Evolutionary conservation across 2,888 invertebrate genomes (phyloP).

Genomic region (Polyommatus icarus): DNA sequence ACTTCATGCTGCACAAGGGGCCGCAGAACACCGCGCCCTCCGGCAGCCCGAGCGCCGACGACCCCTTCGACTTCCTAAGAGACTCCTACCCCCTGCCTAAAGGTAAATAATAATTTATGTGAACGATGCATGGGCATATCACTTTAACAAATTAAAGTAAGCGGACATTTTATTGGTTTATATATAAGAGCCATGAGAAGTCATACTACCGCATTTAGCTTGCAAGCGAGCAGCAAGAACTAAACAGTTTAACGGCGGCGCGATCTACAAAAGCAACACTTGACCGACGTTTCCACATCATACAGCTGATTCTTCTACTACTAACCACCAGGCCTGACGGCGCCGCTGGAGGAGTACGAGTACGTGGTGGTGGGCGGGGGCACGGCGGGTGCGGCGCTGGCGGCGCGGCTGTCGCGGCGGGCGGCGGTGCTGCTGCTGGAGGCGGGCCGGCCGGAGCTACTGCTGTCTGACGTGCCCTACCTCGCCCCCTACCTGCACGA

Average conservation of each 20-base stretch:
- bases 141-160: too few relatives aligned
- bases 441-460: conserved; percentile 75
- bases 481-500: conserved; percentile 79
- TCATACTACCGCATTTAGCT: too few relatives aligned
- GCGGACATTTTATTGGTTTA: too few relatives aligned
- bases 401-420: conserved; percentile 82
- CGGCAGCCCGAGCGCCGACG: conserved; percentile 47
- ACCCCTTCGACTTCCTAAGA: conserved; percentile 68
- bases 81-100: conserved; percentile 69
- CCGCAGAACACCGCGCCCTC: conserved; percentile 55
- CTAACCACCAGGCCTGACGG: conserved; percentile 38
- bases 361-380: conserved; percentile 86
- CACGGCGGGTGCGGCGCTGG: conserved; percentile 85
- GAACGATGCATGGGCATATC: too few relatives aligned
- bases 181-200: too few relatives aligned
- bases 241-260: too few relatives aligned
- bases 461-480: conserved; percentile 80
- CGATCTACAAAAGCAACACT: background rate
- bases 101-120: conserved; percentile 50
- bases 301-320: too few relatives aligned
- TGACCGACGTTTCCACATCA: background rate
- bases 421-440: conserved; percentile 83
- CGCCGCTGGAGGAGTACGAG: conserved; percentile 73
- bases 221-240: too few relatives aligned
- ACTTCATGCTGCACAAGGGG: conserved; percentile 64